Evolutionary conservation across 2,888 invertebrate genomes (phyloP), one percentile per base, ranked within the genome.

Genomic region (Gandaritis pyraliata): DNA sequence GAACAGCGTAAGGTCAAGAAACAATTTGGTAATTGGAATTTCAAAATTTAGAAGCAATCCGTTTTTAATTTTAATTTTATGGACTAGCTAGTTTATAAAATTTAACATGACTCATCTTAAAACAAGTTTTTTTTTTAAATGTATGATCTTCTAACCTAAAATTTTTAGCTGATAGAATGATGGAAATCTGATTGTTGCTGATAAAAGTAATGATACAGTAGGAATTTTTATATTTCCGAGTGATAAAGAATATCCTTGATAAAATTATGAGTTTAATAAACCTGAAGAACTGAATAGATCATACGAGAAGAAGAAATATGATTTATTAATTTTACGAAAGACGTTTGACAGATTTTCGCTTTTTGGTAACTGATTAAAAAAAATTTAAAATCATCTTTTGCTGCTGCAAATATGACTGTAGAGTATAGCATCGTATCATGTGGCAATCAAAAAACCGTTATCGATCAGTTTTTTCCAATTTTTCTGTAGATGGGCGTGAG

Each of bases 1-100:
- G 68, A 70, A 68, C 60, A n/a, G 23, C 11, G 8, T 68, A 60
- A 63, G 63, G 65, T 68, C 63, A 47, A 49, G 18, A 63, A 54
- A 45, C 29, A 62, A 60, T 58, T 64, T 49, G 33, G 12, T 57
- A 61, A 61, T 58, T 61, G 55, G 12, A 61, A 39, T 62, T 61
- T 53, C 5, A 15, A 53, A 58, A 39, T 41, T 30, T 0, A n/a
- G 16, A 52, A 48, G 15, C 48, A 48, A 54, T 62, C 18, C 41
- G 11, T 46, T 15, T 51, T 38, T 16, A 50, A 43, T 16, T 43
- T 16, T 1, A 41, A 15, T 41, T 41, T 7, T 0, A 54, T 16
- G n/a, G 50, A 39, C 39, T 51, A 39, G 23, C 23, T 53, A 46
- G 51, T 58, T 29, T 29, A 33, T 11, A 33, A 56, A 47, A 56